phyloP scores from a whole-genome alignment of 2,888 invertebrate genomes.

The Scrobipalpa costella region DNA sequence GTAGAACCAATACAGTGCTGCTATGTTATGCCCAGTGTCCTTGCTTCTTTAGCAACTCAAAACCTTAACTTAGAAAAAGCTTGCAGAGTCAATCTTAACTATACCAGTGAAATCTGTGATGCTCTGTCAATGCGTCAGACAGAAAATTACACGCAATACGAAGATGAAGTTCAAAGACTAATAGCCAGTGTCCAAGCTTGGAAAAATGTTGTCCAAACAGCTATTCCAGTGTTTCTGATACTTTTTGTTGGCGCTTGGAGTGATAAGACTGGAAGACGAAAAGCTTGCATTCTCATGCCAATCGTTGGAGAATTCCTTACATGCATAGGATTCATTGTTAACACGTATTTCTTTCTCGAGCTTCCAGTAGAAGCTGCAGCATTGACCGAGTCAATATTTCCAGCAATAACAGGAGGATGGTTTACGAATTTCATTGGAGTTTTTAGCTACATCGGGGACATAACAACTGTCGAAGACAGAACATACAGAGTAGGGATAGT shows the following conservation, averaged over 20 bases:
- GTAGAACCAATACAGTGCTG: constrained; percentile 88
- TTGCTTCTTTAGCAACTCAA: constrained; percentile 89
- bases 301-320: constrained; percentile 86
- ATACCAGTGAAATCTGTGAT: constrained; percentile 84
- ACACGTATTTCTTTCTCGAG: constrained; percentile 86
- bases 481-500: constrained; percentile 92
- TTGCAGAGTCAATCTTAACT: constrained; percentile 86
- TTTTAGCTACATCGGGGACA: constrained; percentile 93
- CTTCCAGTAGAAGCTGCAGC: constrained; percentile 90
- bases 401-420: constrained; percentile 92
- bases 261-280: constrained; percentile 81
- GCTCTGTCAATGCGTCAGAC: constrained; percentile 84
- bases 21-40: constrained; percentile 83
- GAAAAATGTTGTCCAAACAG: constrained; percentile 88
- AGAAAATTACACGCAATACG: constrained; percentile 62
- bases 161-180: constrained; percentile 81
- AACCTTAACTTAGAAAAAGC: constrained; percentile 88
- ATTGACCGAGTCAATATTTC: constrained; percentile 88
- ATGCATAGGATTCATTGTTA: constrained; percentile 84
- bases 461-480: constrained; percentile 89
- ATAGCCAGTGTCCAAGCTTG: constrained; percentile 87
- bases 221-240: constrained; percentile 86
- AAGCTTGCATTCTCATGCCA: constrained; percentile 87
- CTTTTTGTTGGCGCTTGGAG: constrained; percentile 88
- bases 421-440: constrained; percentile 93